Evolutionary conservation across 2,888 invertebrate species (phyloP), one percentile per base, ranked within the genome.

Genomic region (Acronicta psi): DNA sequence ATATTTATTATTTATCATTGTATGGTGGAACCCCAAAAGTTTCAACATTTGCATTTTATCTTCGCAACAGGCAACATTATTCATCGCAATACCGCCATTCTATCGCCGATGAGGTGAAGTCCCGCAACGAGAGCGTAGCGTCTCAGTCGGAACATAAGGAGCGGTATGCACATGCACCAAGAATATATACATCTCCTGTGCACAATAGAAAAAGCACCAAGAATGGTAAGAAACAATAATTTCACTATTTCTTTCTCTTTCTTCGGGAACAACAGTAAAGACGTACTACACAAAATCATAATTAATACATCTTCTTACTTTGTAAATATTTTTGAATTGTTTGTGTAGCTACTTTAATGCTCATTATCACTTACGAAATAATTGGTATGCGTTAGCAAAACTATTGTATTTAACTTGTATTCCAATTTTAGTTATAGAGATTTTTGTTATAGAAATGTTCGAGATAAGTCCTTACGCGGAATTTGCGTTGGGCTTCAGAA

Each of bases 381-480:
- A n/a, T n/a, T n/a, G n/a, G n/a, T n/a, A n/a, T n/a, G n/a, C n/a
- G n/a, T n/a, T n/a, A n/a, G n/a, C n/a, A n/a, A 20, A 20, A 20
- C 20, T 20, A 20, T 20, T 20, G n/a, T n/a, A n/a, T n/a, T n/a
- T n/a, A n/a, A n/a, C n/a, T n/a, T n/a, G n/a, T n/a, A n/a, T n/a
- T n/a, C n/a, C n/a, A n/a, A n/a, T n/a, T n/a, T n/a, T n/a, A n/a
- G n/a, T n/a, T 20, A 20, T 2, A 20, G 2, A 14, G 11, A 38
- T 42, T 40, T 49, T 43, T 43, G 45, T 13, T 29, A 6, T 76
- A 94, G 94, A 94, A 90, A 94, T 94, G 94, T 94, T 94, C 84
- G 94, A 94, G 82, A 94, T 94, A 58, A 94, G 94, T 73, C 94
- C 94, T 2, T 94, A 94, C 71, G 94, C 94, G 0, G 94, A 94